phyloP scores from a whole-genome alignment of 2,888 invertebrate genomes.

The Drosophila anceps region DNA sequence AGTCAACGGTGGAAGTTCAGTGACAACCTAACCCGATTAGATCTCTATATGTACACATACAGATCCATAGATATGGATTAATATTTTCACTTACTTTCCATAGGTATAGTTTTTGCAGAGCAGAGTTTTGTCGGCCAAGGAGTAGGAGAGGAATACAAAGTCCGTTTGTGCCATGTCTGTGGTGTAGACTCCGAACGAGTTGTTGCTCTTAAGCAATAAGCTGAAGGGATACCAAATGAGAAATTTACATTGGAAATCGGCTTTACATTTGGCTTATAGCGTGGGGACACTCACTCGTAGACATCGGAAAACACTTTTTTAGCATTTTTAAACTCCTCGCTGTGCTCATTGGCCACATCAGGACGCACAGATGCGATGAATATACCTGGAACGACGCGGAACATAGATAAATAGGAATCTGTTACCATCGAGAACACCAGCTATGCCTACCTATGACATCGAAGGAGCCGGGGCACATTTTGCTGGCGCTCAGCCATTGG shows the following conservation, averaged over 20 bases:
- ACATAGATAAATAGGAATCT: not conserved
- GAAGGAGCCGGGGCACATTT: constrained; percentile 96
- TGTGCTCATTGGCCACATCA: constrained; percentile 86
- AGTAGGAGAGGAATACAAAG: constrained; percentile 80
- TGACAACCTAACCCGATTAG: constrained; percentile 24
- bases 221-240: constrained; percentile 38
- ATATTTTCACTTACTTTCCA: constrained; percentile 74
- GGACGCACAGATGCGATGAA: constrained; percentile 91
- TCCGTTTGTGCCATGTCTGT: constrained; percentile 73
- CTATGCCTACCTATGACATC: constrained; percentile 89
- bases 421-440: too few species aligned
- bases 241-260: not conserved
- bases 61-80: not conserved
- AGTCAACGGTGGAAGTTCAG: constrained; percentile 42
- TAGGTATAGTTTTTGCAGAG: constrained; percentile 79
- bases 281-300: constrained; percentile 74
- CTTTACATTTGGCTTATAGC: not conserved
- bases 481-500: constrained; percentile 93
- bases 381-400: constrained; percentile 86
- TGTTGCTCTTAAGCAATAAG: constrained; percentile 74
- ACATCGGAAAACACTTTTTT: constrained; percentile 78
- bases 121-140: constrained; percentile 65
- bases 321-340: constrained; percentile 72
- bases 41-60: constrained; percentile 10
- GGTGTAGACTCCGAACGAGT: constrained; percentile 72